Conservation (phyloP, 2,113 vertebrate species). For the Todiramphus chloris region DNA sequence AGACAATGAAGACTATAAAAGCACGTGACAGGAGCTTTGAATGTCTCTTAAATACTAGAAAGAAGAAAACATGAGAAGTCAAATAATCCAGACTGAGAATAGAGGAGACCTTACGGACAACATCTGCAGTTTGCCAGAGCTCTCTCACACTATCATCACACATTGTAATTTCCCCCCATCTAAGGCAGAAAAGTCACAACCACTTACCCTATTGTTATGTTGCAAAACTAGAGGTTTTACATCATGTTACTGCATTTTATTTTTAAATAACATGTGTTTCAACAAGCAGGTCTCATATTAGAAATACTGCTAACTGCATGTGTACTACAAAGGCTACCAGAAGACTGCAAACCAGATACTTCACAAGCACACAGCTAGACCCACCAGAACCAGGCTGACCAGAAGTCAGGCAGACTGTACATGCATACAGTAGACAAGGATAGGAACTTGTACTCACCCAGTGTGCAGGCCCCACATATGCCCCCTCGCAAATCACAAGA, state of each 20-base stretch:
- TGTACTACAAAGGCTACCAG: not conserved
- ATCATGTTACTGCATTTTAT: not conserved
- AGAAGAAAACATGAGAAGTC: not conserved
- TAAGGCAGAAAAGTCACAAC: not conserved
- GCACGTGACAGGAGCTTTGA: not conserved
- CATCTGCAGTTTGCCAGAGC: not conserved
- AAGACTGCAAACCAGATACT: not conserved
- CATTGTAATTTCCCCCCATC: not conserved
- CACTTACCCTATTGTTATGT: not conserved
- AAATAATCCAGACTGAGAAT: not conserved
- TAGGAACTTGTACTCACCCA: not conserved
- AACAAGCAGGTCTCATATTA: not conserved
- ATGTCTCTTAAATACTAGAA: not conserved
- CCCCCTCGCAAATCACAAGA: not conserved
- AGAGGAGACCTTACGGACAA: not conserved
- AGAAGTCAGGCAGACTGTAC: not conserved
- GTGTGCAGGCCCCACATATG: accelerated
- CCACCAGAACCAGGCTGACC: not conserved
- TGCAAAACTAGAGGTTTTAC: not conserved
- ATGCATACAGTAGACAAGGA: accelerated
- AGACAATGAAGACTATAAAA: not conserved
- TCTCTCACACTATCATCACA: not conserved
- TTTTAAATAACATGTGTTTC: not conserved
- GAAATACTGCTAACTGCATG: not conserved
- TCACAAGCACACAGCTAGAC: not conserved